Percentiles rank a stretch among this genome's conserved stretches.
These are phyloP conservation scores for Eristalinus sepulchralis DNA, from an alignment of 2,888 invertebrate species.

Conservation along the genomic window DNA sequence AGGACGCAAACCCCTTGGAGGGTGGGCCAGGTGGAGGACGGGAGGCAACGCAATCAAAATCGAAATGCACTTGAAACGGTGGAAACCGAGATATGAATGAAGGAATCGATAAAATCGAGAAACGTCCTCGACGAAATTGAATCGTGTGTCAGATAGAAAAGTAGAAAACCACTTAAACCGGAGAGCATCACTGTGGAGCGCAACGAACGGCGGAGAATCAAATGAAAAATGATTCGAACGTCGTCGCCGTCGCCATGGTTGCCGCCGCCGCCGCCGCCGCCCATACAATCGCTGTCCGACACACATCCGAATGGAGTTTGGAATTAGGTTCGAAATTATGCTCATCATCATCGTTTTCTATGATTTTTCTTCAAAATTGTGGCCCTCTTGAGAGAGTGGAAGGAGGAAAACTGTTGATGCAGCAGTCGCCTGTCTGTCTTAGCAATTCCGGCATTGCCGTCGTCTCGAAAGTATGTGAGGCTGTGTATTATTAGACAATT, in stretches of 20 bases:
- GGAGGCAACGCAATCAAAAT: constrained; percentile 48
- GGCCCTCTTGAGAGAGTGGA: constrained; percentile 6
- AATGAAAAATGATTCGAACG: background rate
- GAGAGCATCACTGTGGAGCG: constrained; percentile 45
- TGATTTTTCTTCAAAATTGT: constrained; percentile 45
- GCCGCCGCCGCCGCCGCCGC: constrained; percentile 19
- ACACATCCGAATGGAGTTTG: constrained; percentile 42
- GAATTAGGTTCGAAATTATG: constrained; percentile 58
- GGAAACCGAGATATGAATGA: background rate
- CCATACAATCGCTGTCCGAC: constrained; percentile 45
- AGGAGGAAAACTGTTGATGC: constrained; percentile 64
- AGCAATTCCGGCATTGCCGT: constrained; percentile 24
- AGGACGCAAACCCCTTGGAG: background rate
- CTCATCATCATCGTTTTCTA: constrained; percentile 38
- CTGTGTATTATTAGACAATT: constrained; percentile 55
- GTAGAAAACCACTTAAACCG: constrained; percentile 10
- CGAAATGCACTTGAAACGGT: constrained; percentile 57
- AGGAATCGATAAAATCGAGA: constrained; percentile 29
- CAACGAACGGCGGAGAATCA: background rate
- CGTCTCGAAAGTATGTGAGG: constrained; percentile 31
- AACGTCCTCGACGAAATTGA: background rate
- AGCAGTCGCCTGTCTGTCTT: constrained; percentile 71
- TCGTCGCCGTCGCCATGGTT: constrained; percentile 5
- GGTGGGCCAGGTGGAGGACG: background rate
- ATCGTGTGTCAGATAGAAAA: constrained; percentile 1